Base-by-base conservation (phyloP, 2,113 vertebrate genomes). In the Albula glossodonta region DNA sequence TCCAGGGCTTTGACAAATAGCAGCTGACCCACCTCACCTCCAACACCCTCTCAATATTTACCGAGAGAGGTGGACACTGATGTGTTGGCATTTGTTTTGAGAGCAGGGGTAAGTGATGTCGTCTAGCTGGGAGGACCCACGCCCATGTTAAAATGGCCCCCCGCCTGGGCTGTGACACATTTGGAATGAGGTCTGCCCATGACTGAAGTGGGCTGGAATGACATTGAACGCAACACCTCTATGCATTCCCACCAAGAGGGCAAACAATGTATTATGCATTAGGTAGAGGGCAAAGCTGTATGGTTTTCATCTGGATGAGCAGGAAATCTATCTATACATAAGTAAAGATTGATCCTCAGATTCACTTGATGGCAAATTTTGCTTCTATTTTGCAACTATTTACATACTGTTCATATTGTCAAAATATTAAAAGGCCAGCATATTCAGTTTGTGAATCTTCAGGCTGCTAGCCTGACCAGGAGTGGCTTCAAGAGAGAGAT, bases 21-120 rank as follows among this genome's bases (percentile, higher is more conserved):
- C 66, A 70, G 66, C 66, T 19, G 66, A 70, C 66, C 66, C 17
- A 19, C 66, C 66, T 70, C 66, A 70, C 66, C 66, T 41, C 66
- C 66, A 70, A 22, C 22, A 70, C 66, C 66, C 66, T 70, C 66
- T 70, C 66, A 70, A n/a, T 70, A n/a, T 70, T 70, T 70, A 70
- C 66, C 15, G 66, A 70, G 66, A 70, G 66, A n/a, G 66, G 66
- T n/a, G 15, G 66, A n/a, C 66, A 70, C 66, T n/a, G 15, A n/a
- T n/a, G 17, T 70, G 22, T 19, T 22, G 15, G 66, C 66, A 70
- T 70, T 17, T 17, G 66, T 70, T 70, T 70, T n/a, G 6, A 19
- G 53, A 56, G 53, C 6, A 12, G 53, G 53, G 53, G 53, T 56
- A 56, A 56, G 53, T 56, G 53, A 56, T 70, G 66, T n/a, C 6